Percentiles rank a stretch among this genome's conserved stretches.
Evolutionary conservation across 2,797 vertebrate species (phyloP).

Genomic region (Tolypeutes matacus): DNA sequence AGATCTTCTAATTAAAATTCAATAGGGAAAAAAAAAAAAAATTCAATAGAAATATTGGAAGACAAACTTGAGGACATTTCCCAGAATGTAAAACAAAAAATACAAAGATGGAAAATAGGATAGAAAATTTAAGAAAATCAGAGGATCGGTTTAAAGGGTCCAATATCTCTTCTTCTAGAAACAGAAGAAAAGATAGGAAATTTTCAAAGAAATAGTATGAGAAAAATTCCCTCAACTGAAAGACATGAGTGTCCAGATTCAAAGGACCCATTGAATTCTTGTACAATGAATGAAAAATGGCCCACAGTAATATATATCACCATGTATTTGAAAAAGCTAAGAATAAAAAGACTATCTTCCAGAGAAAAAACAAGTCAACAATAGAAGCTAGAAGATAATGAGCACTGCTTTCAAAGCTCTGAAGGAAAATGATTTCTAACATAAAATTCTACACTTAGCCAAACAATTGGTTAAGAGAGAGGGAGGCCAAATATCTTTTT

Average conservation of each 20-base stretch:
- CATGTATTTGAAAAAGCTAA: slow-evolving; percentile 27
- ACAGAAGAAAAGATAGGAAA: not conserved
- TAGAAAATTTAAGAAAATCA: slow-evolving; percentile 25
- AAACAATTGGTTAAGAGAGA: not conserved
- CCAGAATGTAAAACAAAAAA: not conserved
- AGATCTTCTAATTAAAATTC: not conserved
- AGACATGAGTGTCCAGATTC: not conserved
- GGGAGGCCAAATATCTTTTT: not conserved
- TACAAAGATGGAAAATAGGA: not conserved
- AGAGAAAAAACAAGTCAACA: not conserved
- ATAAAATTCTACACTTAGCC: not conserved
- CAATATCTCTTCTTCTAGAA: not conserved
- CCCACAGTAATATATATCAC: not conserved
- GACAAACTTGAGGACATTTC: slow-evolving; percentile 4
- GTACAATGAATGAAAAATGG: not conserved
- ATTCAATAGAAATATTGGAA: too few species aligned
- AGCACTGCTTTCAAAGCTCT: not conserved
- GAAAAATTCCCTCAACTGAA: not conserved
- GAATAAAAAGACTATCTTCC: not conserved
- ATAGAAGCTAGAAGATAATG: not conserved
- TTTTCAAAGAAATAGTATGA: not conserved
- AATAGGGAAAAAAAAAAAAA: too few species aligned
- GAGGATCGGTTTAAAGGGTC: not conserved
- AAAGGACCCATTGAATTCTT: slow-evolving; percentile 12
- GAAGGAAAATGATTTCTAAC: slow-evolving; percentile 40